A percentile compares a stretch with the other conserved stretches of the same genome.
These are phyloP conservation scores for Tragelaphus scriptus DNA, from an alignment of 2,113 vertebrate genomes.

Conservation along the genomic window DNA sequence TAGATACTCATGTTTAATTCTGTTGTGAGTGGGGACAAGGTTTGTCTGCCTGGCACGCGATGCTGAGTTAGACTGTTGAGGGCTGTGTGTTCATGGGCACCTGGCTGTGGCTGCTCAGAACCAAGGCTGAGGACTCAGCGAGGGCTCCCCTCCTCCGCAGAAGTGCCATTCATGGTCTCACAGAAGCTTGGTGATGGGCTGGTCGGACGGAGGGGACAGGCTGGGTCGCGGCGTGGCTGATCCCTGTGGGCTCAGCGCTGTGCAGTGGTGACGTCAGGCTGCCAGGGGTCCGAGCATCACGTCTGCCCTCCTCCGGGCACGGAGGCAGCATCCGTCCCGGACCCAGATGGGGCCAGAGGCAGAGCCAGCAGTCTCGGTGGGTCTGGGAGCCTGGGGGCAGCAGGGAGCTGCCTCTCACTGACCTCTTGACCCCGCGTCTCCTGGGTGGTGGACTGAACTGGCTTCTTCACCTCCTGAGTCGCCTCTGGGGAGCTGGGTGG, in stretches of 20 bases:
- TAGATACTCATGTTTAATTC: background rate
- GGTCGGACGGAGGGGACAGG: rapidly evolving
- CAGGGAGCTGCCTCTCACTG: rapidly evolving
- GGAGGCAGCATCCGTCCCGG: background rate
- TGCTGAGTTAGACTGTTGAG: rapidly evolving
- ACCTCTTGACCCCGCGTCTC: background rate
- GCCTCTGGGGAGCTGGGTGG: background rate
- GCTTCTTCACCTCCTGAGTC: rapidly evolving
- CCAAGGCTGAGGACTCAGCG: background rate
- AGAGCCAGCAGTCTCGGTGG: background rate
- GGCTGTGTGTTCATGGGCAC: rapidly evolving
- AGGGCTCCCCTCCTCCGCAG: background rate
- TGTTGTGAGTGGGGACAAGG: background rate
- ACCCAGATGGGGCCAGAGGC: rapidly evolving
- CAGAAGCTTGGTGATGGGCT: rapidly evolving
- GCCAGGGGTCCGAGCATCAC: rapidly evolving
- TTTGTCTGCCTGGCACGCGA: rapidly evolving
- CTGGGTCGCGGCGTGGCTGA: rapidly evolving
- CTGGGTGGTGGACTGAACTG: background rate
- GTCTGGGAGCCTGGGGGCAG: background rate
- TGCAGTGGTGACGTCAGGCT: background rate
- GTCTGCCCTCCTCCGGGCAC: background rate
- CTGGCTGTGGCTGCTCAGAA: background rate
- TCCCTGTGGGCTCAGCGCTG: too few species aligned
- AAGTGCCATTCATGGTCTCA: background rate